Base-by-base conservation (phyloP, 1,140 invertebrate species). In the Phymorhynchus buccinoides region DNA sequence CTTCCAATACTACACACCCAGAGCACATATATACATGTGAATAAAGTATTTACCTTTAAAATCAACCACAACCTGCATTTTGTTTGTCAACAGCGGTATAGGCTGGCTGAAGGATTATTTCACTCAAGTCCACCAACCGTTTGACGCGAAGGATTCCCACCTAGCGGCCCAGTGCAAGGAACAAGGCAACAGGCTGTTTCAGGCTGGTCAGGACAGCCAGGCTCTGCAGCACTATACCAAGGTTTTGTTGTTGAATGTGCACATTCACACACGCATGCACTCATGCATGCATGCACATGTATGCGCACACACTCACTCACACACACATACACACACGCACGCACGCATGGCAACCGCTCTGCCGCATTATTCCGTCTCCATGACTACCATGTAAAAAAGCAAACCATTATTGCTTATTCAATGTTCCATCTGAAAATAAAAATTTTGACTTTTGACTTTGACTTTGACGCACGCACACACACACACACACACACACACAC, bases 261-360 rank as follows among this genome's bases (percentile, higher is more conserved):
- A n/a, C n/a, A n/a, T n/a, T n/a, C n/a, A n/a, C n/a, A n/a, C n/a
- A n/a, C n/a, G n/a, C n/a, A n/a, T n/a, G n/a, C n/a, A n/a, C n/a
- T n/a, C n/a, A n/a, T n/a, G n/a, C n/a, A n/a, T n/a, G n/a, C n/a
- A n/a, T n/a, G n/a, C n/a, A n/a, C n/a, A n/a, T n/a, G n/a, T n/a
- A n/a, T n/a, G n/a, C n/a, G n/a, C n/a, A n/a, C n/a, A n/a, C n/a
- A n/a, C n/a, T n/a, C n/a, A n/a, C n/a, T n/a, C n/a, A n/a, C n/a
- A n/a, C n/a, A n/a, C n/a, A n/a, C n/a, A n/a, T n/a, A n/a, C n/a
- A n/a, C n/a, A n/a, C n/a, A n/a, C n/a, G n/a, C n/a, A n/a, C n/a
- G n/a, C n/a, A n/a, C n/a, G n/a, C n/a, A 96, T 87, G 97, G 96
- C 9, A 98, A 98, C 92, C 95, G 97, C 78, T 98, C 97, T 30